A percentile compares a stretch with the other conserved stretches of the same genome.
phyloP scores from a whole-genome alignment of 1,140 invertebrate genomes.

The Theocolax elegans region DNA sequence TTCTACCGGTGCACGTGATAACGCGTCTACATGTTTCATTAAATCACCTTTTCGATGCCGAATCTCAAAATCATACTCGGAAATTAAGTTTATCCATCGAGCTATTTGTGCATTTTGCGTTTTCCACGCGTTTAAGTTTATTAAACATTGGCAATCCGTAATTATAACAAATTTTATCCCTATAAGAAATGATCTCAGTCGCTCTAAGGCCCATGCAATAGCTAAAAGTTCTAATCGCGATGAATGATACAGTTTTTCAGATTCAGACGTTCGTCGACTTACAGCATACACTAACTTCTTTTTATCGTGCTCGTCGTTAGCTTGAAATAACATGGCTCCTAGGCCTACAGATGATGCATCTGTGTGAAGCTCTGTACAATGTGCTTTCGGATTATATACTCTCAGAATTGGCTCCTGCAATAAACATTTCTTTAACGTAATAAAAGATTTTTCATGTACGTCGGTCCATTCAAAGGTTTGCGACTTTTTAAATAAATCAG shows the following conservation, averaged over 20 bases:
- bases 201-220: slow-evolving; percentile 9
- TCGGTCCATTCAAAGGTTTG: neutral
- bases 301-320: neutral
- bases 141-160: slow-evolving; percentile 33
- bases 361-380: neutral
- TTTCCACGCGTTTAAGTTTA: slow-evolving; percentile 25
- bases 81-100: neutral
- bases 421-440: neutral
- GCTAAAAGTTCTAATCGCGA: slow-evolving; percentile 43
- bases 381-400: neutral
- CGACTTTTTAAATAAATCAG: neutral
- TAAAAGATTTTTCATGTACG: neutral
- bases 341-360: too few species aligned
- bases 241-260: slow-evolving; percentile 43
- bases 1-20: neutral
- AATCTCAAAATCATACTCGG: neutral
- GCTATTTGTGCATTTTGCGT: neutral
- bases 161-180: slow-evolving; percentile 33
- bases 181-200: neutral
- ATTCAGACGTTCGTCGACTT: slow-evolving; percentile 39
- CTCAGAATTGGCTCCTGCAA: neutral
- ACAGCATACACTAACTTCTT: slow-evolving; percentile 31
- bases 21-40: slow-evolving; percentile 3
- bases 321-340: neutral
- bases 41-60: neutral